Evolutionary conservation across 2,888 invertebrate genomes (phyloP), one percentile per base, ranked within the genome.

Genomic region (Halocaridina rubra): DNA sequence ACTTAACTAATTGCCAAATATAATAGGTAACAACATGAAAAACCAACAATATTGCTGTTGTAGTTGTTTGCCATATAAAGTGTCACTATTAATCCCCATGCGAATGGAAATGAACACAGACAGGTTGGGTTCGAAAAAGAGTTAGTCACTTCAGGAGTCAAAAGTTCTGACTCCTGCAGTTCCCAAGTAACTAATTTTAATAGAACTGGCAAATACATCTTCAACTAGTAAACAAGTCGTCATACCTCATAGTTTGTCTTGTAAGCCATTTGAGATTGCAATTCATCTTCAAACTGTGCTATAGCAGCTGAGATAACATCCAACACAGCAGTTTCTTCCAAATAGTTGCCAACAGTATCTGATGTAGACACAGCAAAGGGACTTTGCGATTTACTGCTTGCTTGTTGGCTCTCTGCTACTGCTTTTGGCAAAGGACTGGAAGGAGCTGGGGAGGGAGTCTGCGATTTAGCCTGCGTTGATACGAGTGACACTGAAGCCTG

Each of bases 261-360:
- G 4, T 33, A 22, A 10, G 1, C 24, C 39, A 79, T 57, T 29
- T 39, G 80, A 3, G 33, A n/a, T 19, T 72, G 22, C 22, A 80
- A 39, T 33, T 80, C 80, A 8, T 69, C 53, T 8, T 81, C 81
- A 81, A 81, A 81, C 69, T 69, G 67, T 2, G 76, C 24, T 3
- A 39, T 39, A 39, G 46, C 64, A n/a, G 72, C 30, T 7, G 33
- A 39, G 32, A 84, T 84, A 19, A 72, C 32, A 16, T 77, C 19
- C 7, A 78, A 13, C 4, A 82, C 39, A 19, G 29, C 33, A 13
- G 57, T 33, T 39, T 77, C 78, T 24, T 59, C 5, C 4, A 33
- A 24, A 7, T 29, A 61, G 30, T 29, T 30, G 19, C 19, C 19
- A 10, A 46, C 24, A 5, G 59, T 22, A 32, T n/a, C 24, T 22